These are phyloP conservation scores for Grus americana DNA, from an alignment of 2,113 vertebrate species.

Conservation along the genomic window DNA sequence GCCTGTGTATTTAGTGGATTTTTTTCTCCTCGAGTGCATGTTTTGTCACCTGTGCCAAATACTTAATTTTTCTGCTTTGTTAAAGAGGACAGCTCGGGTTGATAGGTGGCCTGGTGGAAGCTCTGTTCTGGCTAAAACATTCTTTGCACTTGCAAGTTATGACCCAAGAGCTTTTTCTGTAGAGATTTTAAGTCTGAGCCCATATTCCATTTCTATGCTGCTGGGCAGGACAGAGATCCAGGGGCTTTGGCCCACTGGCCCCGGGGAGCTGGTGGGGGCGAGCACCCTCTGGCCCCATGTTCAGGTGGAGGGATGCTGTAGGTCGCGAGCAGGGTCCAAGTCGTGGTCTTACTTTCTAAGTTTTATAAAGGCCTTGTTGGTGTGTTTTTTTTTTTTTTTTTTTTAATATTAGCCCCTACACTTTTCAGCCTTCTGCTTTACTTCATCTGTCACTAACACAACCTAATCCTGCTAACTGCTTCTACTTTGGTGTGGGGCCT, in stretches of 20 bases:
- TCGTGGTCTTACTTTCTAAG: neutral
- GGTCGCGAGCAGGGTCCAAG: fast-evolving
- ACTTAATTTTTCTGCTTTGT: neutral
- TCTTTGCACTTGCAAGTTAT: neutral
- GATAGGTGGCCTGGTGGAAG: neutral
- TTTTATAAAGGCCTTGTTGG: neutral
- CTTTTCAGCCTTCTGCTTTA: neutral
- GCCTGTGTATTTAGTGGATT: neutral
- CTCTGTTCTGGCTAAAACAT: neutral
- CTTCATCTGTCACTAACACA: neutral
- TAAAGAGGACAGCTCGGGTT: neutral
- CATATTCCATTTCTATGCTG: fast-evolving
- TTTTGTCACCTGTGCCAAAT: neutral
- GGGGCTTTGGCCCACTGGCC: neutral
- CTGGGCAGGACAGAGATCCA: neutral
- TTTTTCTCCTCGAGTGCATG: neutral
- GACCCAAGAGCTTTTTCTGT: neutral
- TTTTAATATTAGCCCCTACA: neutral
- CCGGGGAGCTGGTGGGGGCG: neutral
- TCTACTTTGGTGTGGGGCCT: neutral
- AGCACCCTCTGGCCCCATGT: neutral
- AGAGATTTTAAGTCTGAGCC: neutral
- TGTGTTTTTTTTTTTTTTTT: neutral
- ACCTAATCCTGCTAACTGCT: neutral
- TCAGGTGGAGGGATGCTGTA: neutral